Evolutionary conservation across 2,797 vertebrate genomes (phyloP).

Genomic region (Staurois parvus): DNA sequence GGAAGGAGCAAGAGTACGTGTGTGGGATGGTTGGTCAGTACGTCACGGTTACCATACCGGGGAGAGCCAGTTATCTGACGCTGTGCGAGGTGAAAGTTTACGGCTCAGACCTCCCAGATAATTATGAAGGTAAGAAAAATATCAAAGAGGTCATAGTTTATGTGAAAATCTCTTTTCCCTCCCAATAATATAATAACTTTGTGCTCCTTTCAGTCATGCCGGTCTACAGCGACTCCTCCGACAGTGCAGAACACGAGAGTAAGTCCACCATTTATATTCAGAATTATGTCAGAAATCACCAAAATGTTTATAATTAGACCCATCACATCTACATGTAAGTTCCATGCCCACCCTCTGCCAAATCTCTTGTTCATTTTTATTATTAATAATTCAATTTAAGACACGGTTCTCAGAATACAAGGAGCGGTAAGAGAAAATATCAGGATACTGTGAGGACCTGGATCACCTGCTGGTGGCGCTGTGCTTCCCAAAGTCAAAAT

Average conservation of each 20-base stretch:
- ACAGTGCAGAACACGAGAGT: conserved; percentile 20
- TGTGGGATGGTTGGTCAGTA: conserved; percentile 14
- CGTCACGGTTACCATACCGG: conserved; percentile 28
- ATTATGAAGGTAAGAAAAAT: conserved; percentile 6
- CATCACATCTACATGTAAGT: too few species aligned
- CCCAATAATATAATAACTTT: neutral
- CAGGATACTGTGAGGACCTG: too few species aligned
- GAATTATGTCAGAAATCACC: neutral
- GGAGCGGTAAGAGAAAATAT: too few species aligned
- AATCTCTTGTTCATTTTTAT: too few species aligned
- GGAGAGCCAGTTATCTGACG: neutral
- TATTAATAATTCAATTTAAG: too few species aligned
- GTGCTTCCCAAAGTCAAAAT: too few species aligned
- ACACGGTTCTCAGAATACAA: too few species aligned
- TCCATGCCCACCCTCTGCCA: too few species aligned
- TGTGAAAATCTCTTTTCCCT: neutral
- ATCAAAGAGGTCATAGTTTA: neutral
- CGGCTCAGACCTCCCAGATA: conserved; percentile 5
- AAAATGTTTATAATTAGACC: too few species aligned
- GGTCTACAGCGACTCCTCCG: neutral
- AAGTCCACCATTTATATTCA: neutral
- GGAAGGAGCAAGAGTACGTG: conserved; percentile 11
- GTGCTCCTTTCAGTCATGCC: neutral
- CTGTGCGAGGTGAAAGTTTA: conserved; percentile 40
- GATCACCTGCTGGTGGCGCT: too few species aligned